Base-by-base conservation (phyloP, 2,113 vertebrate species). In the Phylloscopus trochiloides region DNA sequence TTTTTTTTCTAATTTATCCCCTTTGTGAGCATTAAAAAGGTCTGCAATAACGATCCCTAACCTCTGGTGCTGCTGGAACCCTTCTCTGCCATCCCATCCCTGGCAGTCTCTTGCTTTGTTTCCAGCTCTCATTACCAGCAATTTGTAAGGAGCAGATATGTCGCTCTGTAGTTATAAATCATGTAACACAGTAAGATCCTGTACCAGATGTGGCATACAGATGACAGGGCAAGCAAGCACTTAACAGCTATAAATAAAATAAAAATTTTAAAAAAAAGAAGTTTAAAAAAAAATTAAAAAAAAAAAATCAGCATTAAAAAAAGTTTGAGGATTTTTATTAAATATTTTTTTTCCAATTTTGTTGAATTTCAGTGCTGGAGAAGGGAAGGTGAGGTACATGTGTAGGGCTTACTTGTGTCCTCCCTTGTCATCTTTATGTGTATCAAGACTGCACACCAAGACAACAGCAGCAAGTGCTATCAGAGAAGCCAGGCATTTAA, bases 381-480 rank as follows among this genome's bases (percentile, higher is more conserved):
- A 81, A 84, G 22, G 34, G 48, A 51, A 71, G 16, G 20, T 34
- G 17, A 34, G n/a, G 81, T 68, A 45, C 22, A 57, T 9, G 16
- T 61, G 26, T 47, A 52, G 14, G 45, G 19, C 11, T 61, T 67
- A 61, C 36, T 76, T 55, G 36, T 57, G 34, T 68, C 75, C 54
- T 76, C 47, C 61, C 70, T 87, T 26, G 48, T 50, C 73, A 80
- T 34, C 31, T 14, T 54, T 71, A 26, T n/a, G 43, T 79, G 24
- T 62, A 72, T 29, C 62, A 82, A 72, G 87, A 66, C 28, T 70
- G 87, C 43, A 61, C 76, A 59, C 62, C 61, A 74, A 86, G 86
- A 74, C 71, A 92, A 71, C 68, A 93, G 51, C 63, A 83, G 13
- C 21, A 57, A 88, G 48, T 61, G 28, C 9, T 50, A 85, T 34